Percentiles rank a stretch among this genome's conserved stretches.
Conservation (phyloP, 2,888 invertebrate species). For the Metellina segmentata region DNA sequence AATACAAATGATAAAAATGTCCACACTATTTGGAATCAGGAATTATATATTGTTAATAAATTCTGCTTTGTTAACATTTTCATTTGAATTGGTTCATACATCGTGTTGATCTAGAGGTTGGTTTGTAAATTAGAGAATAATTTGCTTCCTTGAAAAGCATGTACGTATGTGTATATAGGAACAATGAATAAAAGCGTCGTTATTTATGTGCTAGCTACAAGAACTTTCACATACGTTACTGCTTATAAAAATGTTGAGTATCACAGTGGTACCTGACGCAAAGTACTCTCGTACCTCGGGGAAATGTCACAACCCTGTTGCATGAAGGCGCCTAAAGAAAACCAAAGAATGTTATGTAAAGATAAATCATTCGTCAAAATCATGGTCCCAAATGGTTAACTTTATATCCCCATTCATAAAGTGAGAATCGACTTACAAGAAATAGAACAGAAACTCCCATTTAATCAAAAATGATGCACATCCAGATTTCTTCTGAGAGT, state of each 20-base stretch:
- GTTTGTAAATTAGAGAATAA: too few species aligned
- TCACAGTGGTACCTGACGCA: neutral
- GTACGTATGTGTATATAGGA: too few species aligned
- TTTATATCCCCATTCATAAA: slow-evolving; percentile 96
- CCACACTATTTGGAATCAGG: too few species aligned
- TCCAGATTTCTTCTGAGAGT: slow-evolving; percentile 98
- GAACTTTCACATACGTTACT: neutral
- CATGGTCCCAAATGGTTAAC: slow-evolving; percentile 80
- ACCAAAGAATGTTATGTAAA: slow-evolving; percentile 91
- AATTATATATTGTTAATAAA: too few species aligned
- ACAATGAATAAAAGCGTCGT: too few species aligned
- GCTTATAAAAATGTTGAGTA: neutral
- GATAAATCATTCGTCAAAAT: slow-evolving; percentile 82
- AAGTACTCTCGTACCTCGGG: slow-evolving; percentile 87
- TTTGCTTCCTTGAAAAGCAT: too few species aligned
- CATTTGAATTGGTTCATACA: too few species aligned
- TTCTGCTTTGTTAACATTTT: too few species aligned
- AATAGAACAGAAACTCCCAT: slow-evolving; percentile 98
- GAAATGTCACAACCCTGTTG: slow-evolving; percentile 98
- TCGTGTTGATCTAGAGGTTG: too few species aligned
- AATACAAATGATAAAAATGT: too few species aligned
- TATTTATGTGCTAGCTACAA: neutral
- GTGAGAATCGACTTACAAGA: slow-evolving; percentile 97
- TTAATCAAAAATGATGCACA: slow-evolving; percentile 91
- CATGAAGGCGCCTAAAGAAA: slow-evolving; percentile 98